Evolutionary conservation across 2,797 vertebrate genomes (phyloP).

Genomic region (Psittacula derbiana): DNA sequence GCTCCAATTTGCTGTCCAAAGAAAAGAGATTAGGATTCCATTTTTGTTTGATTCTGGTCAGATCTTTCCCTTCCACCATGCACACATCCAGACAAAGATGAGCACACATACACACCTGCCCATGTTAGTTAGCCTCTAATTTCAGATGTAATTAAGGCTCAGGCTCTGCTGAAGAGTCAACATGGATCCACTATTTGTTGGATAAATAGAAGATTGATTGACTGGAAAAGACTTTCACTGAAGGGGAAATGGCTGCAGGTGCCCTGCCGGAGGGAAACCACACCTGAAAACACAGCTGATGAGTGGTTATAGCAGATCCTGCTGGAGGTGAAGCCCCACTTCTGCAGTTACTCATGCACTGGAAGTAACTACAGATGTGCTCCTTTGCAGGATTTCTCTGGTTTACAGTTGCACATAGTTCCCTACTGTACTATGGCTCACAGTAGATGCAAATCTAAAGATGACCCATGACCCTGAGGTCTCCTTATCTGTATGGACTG

Average conservation of each 20-base stretch:
- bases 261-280: background rate
- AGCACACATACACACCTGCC: background rate
- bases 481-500: background rate
- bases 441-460: background rate
- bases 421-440: background rate
- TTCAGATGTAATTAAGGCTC: background rate
- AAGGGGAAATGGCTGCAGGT: constrained; percentile 4
- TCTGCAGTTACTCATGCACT: background rate
- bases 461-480: background rate
- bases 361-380: background rate
- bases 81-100: background rate
- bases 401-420: background rate
- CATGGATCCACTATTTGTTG: background rate
- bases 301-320: background rate
- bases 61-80: background rate
- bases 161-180: background rate
- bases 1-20: constrained; percentile 25
- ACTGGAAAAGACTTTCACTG: constrained; percentile 12
- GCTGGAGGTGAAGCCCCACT: background rate
- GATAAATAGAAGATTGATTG: constrained; percentile 29
- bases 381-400: background rate
- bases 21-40: constrained; percentile 25
- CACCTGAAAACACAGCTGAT: constrained; percentile 38
- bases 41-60: constrained; percentile 32
- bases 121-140: background rate